Percentiles rank a stretch among this genome's conserved stretches.
These are phyloP conservation scores for Dendrolimus kikuchii DNA, from an alignment of 1,140 invertebrate genomes.

Conservation along the genomic window DNA sequence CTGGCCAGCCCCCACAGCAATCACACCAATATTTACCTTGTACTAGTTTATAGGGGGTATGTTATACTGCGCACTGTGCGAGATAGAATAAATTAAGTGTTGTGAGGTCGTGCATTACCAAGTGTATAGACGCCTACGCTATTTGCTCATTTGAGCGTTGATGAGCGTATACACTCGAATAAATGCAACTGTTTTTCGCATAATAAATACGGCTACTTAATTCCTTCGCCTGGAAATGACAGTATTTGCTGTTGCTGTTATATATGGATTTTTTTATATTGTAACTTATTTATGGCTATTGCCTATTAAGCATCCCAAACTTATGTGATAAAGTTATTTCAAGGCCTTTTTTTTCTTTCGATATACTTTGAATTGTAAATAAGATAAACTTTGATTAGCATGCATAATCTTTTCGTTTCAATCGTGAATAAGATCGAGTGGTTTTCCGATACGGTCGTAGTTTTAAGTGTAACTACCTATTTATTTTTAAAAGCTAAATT, in stretches of 20 bases:
- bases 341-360: constrained; percentile 57
- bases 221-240: constrained; percentile 43
- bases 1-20: constrained; percentile 11
- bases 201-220: constrained; percentile 47
- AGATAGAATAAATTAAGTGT: constrained; percentile 51
- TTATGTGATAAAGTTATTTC: constrained; percentile 56
- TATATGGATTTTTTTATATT: constrained; percentile 25
- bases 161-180: constrained; percentile 52
- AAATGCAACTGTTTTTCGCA: constrained; percentile 57
- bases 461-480: constrained; percentile 35
- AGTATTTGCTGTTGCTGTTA: constrained; percentile 40
- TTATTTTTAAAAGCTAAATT: constrained; percentile 31
- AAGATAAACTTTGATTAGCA: constrained; percentile 53
- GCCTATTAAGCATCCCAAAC: constrained; percentile 49
- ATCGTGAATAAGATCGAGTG: constrained; percentile 38
- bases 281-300: constrained; percentile 60
- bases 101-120: constrained; percentile 47
- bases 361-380: constrained; percentile 60
- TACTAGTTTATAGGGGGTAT: constrained; percentile 34
- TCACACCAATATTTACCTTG: constrained; percentile 12
- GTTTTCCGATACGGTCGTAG: constrained; percentile 26
- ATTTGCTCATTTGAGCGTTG: constrained; percentile 62
- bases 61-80: constrained; percentile 43
- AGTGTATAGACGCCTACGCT: constrained; percentile 49
- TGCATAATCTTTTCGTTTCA: constrained; percentile 41